A percentile compares a stretch with the other conserved stretches of the same genome.
Conservation (phyloP, 2,797 vertebrate genomes). For the Naso thynnoides region DNA sequence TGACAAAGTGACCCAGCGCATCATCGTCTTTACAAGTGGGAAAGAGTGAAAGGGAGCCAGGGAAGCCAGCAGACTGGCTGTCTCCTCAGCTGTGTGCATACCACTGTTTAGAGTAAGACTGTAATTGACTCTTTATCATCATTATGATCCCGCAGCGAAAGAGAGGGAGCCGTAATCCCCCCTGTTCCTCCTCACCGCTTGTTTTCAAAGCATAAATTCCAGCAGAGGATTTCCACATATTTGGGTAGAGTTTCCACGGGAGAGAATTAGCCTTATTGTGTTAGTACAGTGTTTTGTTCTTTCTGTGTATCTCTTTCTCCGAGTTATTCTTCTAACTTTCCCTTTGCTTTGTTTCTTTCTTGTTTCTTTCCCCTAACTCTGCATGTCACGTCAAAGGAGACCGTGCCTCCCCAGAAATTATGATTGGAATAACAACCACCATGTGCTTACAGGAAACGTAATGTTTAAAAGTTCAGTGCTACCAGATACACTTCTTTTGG, state of each 20-base stretch:
- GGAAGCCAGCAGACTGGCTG: slow-evolving; percentile 74
- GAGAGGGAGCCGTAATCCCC: slow-evolving; percentile 71
- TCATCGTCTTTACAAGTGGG: slow-evolving; percentile 58
- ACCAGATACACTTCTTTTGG: slow-evolving; percentile 55
- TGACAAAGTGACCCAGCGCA: slow-evolving; percentile 55
- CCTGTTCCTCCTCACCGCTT: slow-evolving; percentile 61
- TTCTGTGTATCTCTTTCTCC: slow-evolving; percentile 12
- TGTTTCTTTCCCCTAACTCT: slow-evolving; percentile 20
- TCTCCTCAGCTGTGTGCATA: slow-evolving; percentile 75
- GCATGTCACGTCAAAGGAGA: slow-evolving; percentile 64
- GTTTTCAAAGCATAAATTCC: slow-evolving; percentile 78
- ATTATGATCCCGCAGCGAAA: slow-evolving; percentile 76
- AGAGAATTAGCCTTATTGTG: slow-evolving; percentile 53
- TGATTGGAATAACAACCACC: slow-evolving; percentile 82
- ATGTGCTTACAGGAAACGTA: slow-evolving; percentile 74
- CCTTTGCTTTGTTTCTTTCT: slow-evolving; percentile 4
- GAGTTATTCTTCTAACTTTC: slow-evolving; percentile 1
- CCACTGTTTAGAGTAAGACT: slow-evolving; percentile 79
- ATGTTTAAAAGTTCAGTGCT: slow-evolving; percentile 71
- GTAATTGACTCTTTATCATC: slow-evolving; percentile 83
- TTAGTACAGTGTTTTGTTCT: slow-evolving; percentile 31
- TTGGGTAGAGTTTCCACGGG: slow-evolving; percentile 75
- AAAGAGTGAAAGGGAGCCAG: slow-evolving; percentile 52
- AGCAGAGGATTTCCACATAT: slow-evolving; percentile 81
- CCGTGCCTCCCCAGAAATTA: slow-evolving; percentile 56